A percentile compares a stretch with the other conserved stretches of the same genome.
These are phyloP conservation scores for Thymallus thymallus DNA, from an alignment of 2,113 vertebrate species.

Conservation along the genomic window DNA sequence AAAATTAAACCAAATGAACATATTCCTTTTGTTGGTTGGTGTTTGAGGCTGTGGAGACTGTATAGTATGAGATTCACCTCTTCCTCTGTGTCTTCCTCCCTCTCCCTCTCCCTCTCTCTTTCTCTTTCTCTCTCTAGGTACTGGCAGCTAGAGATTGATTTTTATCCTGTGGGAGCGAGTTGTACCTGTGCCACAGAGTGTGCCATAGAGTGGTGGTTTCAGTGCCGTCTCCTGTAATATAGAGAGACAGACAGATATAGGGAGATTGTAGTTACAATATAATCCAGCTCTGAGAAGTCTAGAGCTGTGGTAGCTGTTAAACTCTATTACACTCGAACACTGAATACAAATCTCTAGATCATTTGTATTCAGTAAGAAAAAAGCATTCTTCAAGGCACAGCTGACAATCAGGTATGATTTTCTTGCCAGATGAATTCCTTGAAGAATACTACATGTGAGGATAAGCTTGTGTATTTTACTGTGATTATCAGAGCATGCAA, in stretches of 20 bases:
- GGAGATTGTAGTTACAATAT: conserved; percentile 81
- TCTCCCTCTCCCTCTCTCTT: conserved; percentile 44
- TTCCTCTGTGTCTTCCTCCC: conserved; percentile 68
- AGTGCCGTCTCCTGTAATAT: conserved; percentile 86
- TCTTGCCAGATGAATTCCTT: conserved; percentile 72
- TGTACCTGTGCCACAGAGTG: conserved; percentile 85
- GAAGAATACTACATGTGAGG: conserved; percentile 75
- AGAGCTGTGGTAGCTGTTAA: conserved; percentile 66
- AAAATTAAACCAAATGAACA: conserved; percentile 41
- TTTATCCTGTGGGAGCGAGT: conserved; percentile 84
- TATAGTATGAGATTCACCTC: conserved; percentile 77
- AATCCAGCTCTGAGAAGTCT: conserved; percentile 76
- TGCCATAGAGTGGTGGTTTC: conserved; percentile 86
- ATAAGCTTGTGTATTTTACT: conserved; percentile 63
- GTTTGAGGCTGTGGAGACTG: conserved; percentile 76
- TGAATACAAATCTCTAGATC: conserved; percentile 56
- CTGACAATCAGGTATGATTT: conserved; percentile 59
- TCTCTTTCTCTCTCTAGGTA: conserved; percentile 70
- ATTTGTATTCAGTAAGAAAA: conserved; percentile 37
- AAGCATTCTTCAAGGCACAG: conserved; percentile 78
- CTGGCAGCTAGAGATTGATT: conserved; percentile 84
- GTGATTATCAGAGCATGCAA: conserved; percentile 78
- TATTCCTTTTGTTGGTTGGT: conserved; percentile 55
- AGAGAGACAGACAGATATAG: conserved; percentile 85
- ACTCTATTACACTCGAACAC: conserved; percentile 62